These are phyloP conservation scores for Spilosoma lubricipeda DNA, from an alignment of 2,888 invertebrate species.

Conservation along the genomic window DNA sequence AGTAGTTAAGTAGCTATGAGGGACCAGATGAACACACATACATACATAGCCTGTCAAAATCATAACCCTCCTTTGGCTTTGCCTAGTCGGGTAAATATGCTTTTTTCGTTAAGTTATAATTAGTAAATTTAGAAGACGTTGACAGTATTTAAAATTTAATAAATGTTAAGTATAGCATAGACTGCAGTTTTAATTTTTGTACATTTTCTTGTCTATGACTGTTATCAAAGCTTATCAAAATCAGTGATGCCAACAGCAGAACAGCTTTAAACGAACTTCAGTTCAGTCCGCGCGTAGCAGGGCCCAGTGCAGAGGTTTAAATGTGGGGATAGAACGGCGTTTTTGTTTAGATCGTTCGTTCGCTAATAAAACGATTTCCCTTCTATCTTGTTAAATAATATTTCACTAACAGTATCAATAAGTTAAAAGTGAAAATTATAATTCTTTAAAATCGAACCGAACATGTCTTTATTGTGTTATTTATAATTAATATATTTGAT, in stretches of 20 bases:
- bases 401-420: not conserved
- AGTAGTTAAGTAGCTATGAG: too few relatives aligned
- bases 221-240: not conserved
- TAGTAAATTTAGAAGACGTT: not conserved
- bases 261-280: constrained; percentile 2
- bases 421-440: not conserved
- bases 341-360: not conserved
- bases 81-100: too few relatives aligned
- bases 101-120: too few relatives aligned
- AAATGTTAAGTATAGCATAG: not conserved
- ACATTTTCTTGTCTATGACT: not conserved
- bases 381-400: not conserved
- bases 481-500: not conserved
- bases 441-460: not conserved
- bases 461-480: not conserved
- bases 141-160: not conserved
- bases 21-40: too few relatives aligned
- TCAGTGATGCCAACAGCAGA: constrained; percentile 4
- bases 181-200: not conserved
- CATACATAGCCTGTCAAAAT: too few relatives aligned
- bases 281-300: not conserved
- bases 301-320: not conserved
- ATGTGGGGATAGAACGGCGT: not conserved
- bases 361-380: not conserved
- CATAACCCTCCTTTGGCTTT: too few relatives aligned